phyloP scores from a whole-genome alignment of 2,888 invertebrate species.

The Eupsilia transversa region DNA sequence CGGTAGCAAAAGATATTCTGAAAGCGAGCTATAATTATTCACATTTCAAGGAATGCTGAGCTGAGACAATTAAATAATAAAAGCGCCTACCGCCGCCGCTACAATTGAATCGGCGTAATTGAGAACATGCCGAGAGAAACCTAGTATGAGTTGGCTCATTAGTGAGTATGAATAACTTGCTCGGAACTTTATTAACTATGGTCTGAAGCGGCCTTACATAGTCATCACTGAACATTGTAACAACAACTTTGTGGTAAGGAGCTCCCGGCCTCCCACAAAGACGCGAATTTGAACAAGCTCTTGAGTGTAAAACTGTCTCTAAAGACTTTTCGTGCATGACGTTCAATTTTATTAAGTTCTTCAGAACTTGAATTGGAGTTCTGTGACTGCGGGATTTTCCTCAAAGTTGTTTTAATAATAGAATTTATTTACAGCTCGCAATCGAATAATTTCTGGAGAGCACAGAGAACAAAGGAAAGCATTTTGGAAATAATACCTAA shows the following conservation, averaged over 20 bases:
- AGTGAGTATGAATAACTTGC: constrained; percentile 69
- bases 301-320: constrained; percentile 50
- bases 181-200: constrained; percentile 68
- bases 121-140: constrained; percentile 63
- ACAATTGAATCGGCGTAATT: constrained; percentile 69
- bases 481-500: constrained; percentile 21
- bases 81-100: constrained; percentile 47
- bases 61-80: constrained; percentile 52
- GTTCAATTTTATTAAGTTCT: constrained; percentile 58
- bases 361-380: constrained; percentile 49
- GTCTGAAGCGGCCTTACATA: constrained; percentile 54
- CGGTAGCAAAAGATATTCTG: constrained; percentile 15
- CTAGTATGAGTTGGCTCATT: constrained; percentile 68
- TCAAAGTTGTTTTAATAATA: constrained; percentile 35
- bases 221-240: constrained; percentile 53
- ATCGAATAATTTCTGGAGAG: constrained; percentile 19
- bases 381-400: constrained; percentile 37
- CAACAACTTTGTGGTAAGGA: constrained; percentile 59
- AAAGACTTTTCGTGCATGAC: constrained; percentile 57
- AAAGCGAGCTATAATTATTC: constrained; percentile 35
- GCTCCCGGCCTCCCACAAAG: constrained; percentile 37
- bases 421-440: constrained; percentile 16
- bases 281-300: constrained; percentile 45
- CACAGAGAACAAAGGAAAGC: constrained; percentile 16
- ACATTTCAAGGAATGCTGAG: constrained; percentile 42